phyloP scores from a whole-genome alignment of 2,797 vertebrate genomes.

The Tokudaia muenninki region DNA sequence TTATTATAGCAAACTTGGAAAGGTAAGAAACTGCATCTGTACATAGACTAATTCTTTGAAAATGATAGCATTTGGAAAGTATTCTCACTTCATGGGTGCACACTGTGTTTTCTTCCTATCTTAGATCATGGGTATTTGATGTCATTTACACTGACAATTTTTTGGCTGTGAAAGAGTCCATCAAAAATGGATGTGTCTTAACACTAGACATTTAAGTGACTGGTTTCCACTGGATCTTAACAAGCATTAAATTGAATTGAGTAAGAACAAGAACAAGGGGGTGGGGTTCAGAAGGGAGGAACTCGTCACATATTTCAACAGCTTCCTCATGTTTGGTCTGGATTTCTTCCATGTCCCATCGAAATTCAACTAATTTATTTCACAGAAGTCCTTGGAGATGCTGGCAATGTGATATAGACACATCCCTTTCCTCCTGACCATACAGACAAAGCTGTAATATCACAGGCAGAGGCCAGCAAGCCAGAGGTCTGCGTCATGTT shows the following conservation, averaged over 20 bases:
- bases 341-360: conserved; percentile 53
- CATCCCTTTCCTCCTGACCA: not conserved
- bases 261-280: conserved; percentile 9
- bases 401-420: conserved; percentile 6
- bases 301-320: conserved; percentile 43
- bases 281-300: conserved; percentile 12
- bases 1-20: conserved; percentile 39
- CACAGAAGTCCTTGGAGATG: conserved; percentile 39
- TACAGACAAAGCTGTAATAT: conserved; percentile 17
- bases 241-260: conserved; percentile 25
- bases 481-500: conserved; percentile 32
- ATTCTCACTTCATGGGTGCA: not conserved
- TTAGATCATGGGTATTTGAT: not conserved
- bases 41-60: conserved; percentile 39
- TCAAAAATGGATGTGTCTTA: conserved; percentile 3
- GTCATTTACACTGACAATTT: not conserved
- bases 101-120: not conserved
- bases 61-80: conserved; percentile 29
- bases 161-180: not conserved
- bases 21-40: conserved; percentile 9
- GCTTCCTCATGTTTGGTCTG: conserved; percentile 61
- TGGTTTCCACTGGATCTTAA: conserved; percentile 43
- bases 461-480: conserved; percentile 23
- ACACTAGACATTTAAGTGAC: conserved; percentile 6
- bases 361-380: conserved; percentile 61